Evolutionary conservation across 2,888 invertebrate genomes (phyloP).

Genomic region (Sipunculus nudus): DNA sequence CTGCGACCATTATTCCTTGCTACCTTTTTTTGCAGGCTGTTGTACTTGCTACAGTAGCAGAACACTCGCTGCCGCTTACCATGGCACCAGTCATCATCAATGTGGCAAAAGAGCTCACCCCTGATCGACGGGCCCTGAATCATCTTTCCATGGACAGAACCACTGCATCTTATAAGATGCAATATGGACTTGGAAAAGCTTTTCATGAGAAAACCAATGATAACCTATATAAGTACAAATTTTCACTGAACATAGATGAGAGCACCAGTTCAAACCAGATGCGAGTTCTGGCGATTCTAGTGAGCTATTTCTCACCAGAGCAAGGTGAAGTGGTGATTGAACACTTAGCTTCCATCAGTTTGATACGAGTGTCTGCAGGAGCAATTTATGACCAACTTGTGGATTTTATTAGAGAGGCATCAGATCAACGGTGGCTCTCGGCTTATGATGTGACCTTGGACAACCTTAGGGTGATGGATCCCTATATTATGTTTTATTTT

Average conservation of each 20-base stretch:
- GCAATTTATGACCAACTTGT: background rate
- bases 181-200: constrained; percentile 11
- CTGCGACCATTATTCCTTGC: too few species aligned
- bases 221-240: background rate
- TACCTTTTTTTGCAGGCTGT: constrained; percentile 22
- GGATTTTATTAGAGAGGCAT: background rate
- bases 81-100: constrained; percentile 27
- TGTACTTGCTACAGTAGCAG: constrained; percentile 29
- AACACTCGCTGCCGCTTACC: constrained; percentile 32
- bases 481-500: background rate
- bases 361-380: background rate
- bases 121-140: constrained; percentile 11
- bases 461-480: constrained; percentile 1
- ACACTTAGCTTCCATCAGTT: background rate
- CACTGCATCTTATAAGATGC: constrained; percentile 15
- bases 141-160: constrained; percentile 7
- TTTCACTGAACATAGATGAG: constrained; percentile 21
- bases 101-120: constrained; percentile 16
- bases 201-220: constrained; percentile 10
- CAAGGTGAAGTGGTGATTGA: background rate
- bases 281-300: constrained; percentile 1
- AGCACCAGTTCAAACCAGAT: background rate
- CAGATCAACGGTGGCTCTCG: constrained; percentile 13
- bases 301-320: background rate
- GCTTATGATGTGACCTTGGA: background rate